Conservation (phyloP, 1,140 invertebrate species). For the Argopecten irradians region DNA sequence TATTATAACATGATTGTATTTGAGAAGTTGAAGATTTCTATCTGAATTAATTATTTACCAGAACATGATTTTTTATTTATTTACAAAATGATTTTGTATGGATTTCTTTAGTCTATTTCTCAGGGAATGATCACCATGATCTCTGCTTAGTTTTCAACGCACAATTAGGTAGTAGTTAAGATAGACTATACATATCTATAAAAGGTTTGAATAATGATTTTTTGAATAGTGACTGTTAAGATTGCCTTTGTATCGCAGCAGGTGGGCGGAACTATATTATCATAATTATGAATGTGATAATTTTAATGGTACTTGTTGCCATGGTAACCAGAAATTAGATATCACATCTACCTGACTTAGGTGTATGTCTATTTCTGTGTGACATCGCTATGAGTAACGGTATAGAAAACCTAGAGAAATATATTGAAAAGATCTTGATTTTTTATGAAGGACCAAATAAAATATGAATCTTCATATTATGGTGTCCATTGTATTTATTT, state of each 20-base stretch:
- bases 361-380: background rate
- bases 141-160: background rate
- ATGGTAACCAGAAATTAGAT: slow-evolving; percentile 7
- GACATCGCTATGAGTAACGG: background rate
- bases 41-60: too few relatives aligned
- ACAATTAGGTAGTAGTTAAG: background rate
- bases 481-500: slow-evolving; percentile 22
- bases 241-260: slow-evolving; percentile 15
- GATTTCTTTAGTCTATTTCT: too few relatives aligned
- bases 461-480: slow-evolving; percentile 19
- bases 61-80: too few relatives aligned
- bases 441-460: slow-evolving; percentile 13
- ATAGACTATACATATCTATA: too few relatives aligned
- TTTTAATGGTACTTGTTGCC: background rate
- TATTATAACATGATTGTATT: too few relatives aligned
- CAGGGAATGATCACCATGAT: background rate
- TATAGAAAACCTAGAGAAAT: background rate
- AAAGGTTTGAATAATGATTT: background rate
- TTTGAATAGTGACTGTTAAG: background rate
- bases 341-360: background rate
- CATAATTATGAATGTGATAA: slow-evolving; percentile 15
- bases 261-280: slow-evolving; percentile 20
- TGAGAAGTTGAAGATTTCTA: too few relatives aligned
- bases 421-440: slow-evolving; percentile 12
- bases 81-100: too few relatives aligned